phyloP scores from a whole-genome alignment of 2,888 invertebrate genomes.

The Coremacera marginata region DNA sequence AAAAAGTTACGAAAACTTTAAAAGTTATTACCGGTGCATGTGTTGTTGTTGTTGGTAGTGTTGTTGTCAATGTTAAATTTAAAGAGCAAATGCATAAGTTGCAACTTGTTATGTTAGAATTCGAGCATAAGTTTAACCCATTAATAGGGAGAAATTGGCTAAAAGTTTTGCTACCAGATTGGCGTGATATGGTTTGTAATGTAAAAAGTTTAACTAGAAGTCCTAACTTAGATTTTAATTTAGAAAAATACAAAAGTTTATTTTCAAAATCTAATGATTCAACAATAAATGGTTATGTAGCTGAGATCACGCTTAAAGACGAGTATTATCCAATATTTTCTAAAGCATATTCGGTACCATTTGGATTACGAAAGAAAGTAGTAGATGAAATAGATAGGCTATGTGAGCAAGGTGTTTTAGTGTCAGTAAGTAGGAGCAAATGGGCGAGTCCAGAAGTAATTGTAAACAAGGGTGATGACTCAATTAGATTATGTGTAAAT shows the following conservation, averaged over 20 bases:
- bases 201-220: neutral
- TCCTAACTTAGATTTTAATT: neutral
- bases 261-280: constrained; percentile 18
- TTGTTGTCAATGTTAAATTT: neutral
- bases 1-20: constrained; percentile 6
- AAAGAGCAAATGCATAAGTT: too few species aligned
- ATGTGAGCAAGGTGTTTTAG: too few species aligned
- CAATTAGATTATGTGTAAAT: constrained; percentile 34
- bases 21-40: constrained; percentile 32
- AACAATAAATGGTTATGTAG: neutral
- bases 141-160: constrained; percentile 27
- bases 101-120: constrained; percentile 9
- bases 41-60: constrained; percentile 10
- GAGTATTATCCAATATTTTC: constrained; percentile 1
- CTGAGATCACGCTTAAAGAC: neutral
- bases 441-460: constrained; percentile 23
- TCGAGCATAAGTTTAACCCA: constrained; percentile 2
- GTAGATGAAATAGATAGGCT: too few species aligned
- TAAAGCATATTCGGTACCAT: constrained; percentile 3
- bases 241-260: constrained; percentile 23
- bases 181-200: neutral
- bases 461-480: constrained; percentile 34
- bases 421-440: too few species aligned
- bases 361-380: too few species aligned
- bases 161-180: neutral